Evolutionary conservation across 2,888 invertebrate genomes (phyloP).

Genomic region (Drosophila putrida): DNA sequence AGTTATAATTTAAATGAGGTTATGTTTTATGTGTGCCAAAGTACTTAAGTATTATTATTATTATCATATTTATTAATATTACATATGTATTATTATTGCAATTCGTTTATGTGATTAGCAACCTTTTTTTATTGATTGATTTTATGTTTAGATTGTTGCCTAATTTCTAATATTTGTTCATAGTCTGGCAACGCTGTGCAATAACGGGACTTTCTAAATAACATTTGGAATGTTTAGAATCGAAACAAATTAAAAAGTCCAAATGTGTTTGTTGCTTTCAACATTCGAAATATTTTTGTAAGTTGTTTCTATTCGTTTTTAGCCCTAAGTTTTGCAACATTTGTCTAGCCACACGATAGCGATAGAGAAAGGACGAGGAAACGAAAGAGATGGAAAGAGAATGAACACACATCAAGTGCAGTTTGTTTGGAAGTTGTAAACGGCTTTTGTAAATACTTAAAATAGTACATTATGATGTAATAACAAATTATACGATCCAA

Average conservation of each 20-base stretch:
- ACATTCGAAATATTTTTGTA: conserved; percentile 5
- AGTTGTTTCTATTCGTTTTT: conserved; percentile 21
- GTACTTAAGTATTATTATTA: conserved; percentile 60
- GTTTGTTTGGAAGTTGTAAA: conserved; percentile 37
- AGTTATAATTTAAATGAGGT: conserved; percentile 39
- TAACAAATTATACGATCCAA: conserved; percentile 41
- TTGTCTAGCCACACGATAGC: conserved; percentile 25
- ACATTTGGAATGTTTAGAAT: no score
- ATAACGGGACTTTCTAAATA: conserved; percentile 38
- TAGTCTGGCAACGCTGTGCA: conserved; percentile 67
- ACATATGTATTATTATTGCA: conserved; percentile 17
- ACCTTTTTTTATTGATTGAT: conserved; percentile 26
- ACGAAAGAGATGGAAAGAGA: background rate
- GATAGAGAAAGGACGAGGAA: conserved; percentile 12
- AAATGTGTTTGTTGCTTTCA: conserved; percentile 11
- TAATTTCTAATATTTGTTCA: conserved; percentile 65
- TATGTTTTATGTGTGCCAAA: conserved; percentile 74
- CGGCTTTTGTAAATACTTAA: conserved; percentile 60
- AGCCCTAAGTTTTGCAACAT: conserved; percentile 45
- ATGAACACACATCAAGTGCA: conserved; percentile 31
- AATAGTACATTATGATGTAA: conserved; percentile 22
- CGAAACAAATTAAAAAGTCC: background rate
- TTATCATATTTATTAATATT: conserved; percentile 26
- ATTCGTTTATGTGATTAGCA: conserved; percentile 22
- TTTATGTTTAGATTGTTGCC: conserved; percentile 50